Evolutionary conservation across 2,888 invertebrate genomes (phyloP).

Genomic region (Mimas tiliae): DNA sequence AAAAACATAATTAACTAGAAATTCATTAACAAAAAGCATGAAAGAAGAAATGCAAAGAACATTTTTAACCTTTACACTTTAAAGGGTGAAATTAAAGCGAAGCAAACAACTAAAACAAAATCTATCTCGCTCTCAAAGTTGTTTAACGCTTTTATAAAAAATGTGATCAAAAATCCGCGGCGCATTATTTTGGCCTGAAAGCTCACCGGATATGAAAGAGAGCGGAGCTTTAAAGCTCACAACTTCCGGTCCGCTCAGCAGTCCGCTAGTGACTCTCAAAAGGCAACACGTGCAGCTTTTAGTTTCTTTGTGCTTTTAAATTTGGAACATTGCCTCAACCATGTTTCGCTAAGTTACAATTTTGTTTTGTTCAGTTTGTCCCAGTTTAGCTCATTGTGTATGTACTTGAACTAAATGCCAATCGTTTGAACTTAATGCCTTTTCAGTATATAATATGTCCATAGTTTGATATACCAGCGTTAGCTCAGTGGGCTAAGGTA

Average conservation of each 20-base stretch:
- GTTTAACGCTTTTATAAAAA: conserved; percentile 35
- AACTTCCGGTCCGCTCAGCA: conserved; percentile 49
- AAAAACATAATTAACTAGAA: background rate
- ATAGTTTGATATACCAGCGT: background rate
- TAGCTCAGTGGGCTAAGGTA: too few relatives aligned
- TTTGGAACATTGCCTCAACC: conserved; percentile 42
- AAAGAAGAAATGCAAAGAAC: background rate
- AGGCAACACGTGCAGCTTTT: conserved; percentile 61
- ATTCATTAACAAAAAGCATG: background rate
- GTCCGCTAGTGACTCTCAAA: conserved; percentile 51
- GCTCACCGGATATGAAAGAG: conserved; percentile 62
- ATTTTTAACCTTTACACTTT: background rate
- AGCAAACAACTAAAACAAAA: conserved; percentile 2
- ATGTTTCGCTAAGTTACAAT: conserved; percentile 28
- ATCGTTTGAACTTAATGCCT: conserved; percentile 8
- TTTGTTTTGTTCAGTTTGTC: conserved; percentile 33
- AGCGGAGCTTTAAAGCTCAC: conserved; percentile 52
- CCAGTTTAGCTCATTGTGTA: conserved; percentile 33
- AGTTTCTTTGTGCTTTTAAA: conserved; percentile 60
- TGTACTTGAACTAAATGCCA: conserved; percentile 10
- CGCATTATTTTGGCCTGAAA: conserved; percentile 53
- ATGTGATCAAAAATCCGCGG: conserved; percentile 44
- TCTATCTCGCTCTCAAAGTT: conserved; percentile 26
- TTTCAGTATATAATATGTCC: background rate
- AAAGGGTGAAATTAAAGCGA: background rate